phyloP scores from a whole-genome alignment of 2,113 vertebrate species.

The Orycteropus afer region DNA sequence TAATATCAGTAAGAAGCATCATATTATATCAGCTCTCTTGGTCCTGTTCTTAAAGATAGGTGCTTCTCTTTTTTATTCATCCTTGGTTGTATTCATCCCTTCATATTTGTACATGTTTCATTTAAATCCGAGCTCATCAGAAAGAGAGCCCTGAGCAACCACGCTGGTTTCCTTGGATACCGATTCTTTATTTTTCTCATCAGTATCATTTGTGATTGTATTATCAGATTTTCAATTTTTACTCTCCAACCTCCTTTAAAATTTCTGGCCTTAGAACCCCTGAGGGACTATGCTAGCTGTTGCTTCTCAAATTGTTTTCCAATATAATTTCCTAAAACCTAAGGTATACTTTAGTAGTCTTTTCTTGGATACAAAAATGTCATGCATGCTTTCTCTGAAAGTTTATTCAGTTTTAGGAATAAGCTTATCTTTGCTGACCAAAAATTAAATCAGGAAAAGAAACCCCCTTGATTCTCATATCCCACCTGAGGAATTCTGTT shows the following conservation, averaged over 20 bases:
- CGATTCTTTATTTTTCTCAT: slow-evolving; percentile 68
- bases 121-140: slow-evolving; percentile 66
- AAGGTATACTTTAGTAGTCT: background rate
- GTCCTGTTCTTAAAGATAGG: background rate
- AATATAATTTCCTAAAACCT: slow-evolving; percentile 25
- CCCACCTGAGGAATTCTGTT: background rate
- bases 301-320: slow-evolving; percentile 55
- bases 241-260: background rate
- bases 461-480: background rate
- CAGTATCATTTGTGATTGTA: slow-evolving; percentile 71
- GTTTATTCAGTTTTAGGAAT: slow-evolving; percentile 32
- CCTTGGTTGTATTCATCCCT: slow-evolving; percentile 25
- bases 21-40: background rate
- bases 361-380: slow-evolving; percentile 16
- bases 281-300: background rate
- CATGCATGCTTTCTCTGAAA: slow-evolving; percentile 23
- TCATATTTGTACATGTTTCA: slow-evolving; percentile 57
- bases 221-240: slow-evolving; percentile 73
- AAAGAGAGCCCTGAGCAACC: slow-evolving; percentile 65
- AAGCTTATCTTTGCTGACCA: slow-evolving; percentile 2
- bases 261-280: slow-evolving; percentile 15
- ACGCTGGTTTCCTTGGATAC: slow-evolving; percentile 73
- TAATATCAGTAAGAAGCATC: background rate
- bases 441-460: slow-evolving; percentile 31
- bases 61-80: background rate